Evolutionary conservation across 2,797 vertebrate genomes (phyloP).

Genomic region (Gallinago stenura): DNA sequence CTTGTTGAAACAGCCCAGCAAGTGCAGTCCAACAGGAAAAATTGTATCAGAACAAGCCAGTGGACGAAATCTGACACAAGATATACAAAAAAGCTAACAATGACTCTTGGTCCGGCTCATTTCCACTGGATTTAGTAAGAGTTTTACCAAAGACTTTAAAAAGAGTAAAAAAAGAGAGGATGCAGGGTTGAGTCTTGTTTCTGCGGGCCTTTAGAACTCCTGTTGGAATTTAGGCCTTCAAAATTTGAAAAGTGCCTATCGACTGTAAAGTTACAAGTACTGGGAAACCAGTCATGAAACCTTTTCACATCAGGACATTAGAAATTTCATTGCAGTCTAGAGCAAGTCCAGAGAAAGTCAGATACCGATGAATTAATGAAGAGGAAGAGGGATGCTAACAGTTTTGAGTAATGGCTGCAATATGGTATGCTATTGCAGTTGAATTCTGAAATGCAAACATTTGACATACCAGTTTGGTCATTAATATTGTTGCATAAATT

Average conservation of each 20-base stretch:
- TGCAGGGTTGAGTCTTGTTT: background rate
- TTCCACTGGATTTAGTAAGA: background rate
- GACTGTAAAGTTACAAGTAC: background rate
- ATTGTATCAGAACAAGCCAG: background rate
- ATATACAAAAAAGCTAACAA: background rate
- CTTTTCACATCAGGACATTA: background rate
- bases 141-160: background rate
- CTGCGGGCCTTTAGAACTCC: background rate
- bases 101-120: background rate
- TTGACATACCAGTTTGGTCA: background rate
- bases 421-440: background rate
- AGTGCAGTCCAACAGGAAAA: background rate
- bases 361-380: background rate
- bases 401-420: background rate
- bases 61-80: background rate
- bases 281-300: background rate
- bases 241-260: background rate
- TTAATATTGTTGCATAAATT: background rate
- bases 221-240: background rate
- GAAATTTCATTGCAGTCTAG: background rate
- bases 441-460: background rate
- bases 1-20: background rate
- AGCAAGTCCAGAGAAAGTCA: background rate
- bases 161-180: background rate
- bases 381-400: background rate